Base-by-base conservation (phyloP, 2,113 vertebrate genomes). In the Nannospalax galili region DNA sequence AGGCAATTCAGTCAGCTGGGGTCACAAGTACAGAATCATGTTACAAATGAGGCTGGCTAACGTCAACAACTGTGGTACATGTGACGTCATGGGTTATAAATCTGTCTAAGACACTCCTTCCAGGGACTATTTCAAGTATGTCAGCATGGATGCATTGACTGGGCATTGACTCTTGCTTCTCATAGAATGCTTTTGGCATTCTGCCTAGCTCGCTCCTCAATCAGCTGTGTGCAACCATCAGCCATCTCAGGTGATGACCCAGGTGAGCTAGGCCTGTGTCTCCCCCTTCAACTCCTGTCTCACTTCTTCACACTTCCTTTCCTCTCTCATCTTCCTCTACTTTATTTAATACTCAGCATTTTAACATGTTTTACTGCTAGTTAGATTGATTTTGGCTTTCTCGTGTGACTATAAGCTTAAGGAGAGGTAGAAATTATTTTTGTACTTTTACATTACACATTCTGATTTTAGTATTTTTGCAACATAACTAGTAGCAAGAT, bases 381-480 rank as follows among this genome's bases (percentile, higher is more conserved):
- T n/a, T n/a, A n/a, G n/a, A 75, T 5, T 80, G 40, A 81, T 26
- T 8, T 77, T 88, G 28, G 86, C 77, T 77, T 96, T 90, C 37
- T 60, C 37, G 58, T 22, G 35, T 87, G 42, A 92, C 70, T 88
- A 8, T 58, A 70, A 72, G 82, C 42, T 90, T 70, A 87, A 72
- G 19, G 30, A 28, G 20, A 37, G 22, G n/a, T 67, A n/a, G 11
- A 65, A 14, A 82, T 88, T 85, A 35, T 65, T 52, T 88, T 75
- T 80, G 45, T 56, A 75, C n/a, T 67, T 92, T 75, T 82, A n/a
- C n/a, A n/a, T n/a, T n/a, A 87, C 32, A 30, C 78, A 84, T 79
- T 91, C 65, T 92, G 79, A 90, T 87, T 86, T 92, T 35, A 70
- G 7, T 60, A 77, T 65, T 85, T 82, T 77, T 67, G 35, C 35